Base-by-base conservation (phyloP, 2,888 invertebrate genomes). In the Pristionchus mayeri region DNA sequence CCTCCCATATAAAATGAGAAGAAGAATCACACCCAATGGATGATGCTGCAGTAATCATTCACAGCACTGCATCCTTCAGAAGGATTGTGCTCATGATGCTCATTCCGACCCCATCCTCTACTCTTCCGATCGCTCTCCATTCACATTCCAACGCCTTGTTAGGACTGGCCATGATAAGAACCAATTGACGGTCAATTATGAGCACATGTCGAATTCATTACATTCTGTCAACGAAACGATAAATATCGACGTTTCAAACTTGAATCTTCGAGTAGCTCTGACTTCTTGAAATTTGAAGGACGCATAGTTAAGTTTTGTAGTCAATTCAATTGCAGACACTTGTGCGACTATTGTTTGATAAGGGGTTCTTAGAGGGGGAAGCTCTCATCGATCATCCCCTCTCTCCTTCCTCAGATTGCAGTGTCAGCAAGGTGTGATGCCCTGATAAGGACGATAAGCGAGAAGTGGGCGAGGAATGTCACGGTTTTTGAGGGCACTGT, bases 371-470 rank as follows among this genome's bases (percentile, higher is more conserved):
- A 60, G 30, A 16, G 30, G 30, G 16, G 30, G 60, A 27, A 30
- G 27, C 60, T 60, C 60, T 13, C 60, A 60, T 60, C 60, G 7
- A 30, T 60, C 60, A 60, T 30, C 27, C 57, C n/a, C n/a, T 60
- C 60, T 60, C 60, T n/a, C n/a, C n/a, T n/a, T n/a, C 30, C 30
- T 60, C 30, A 16, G 30, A 44, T 44, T 60, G 60, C 60, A 30
- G 60, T 60, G 60, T 60, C 60, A 60, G 60, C 30, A 18, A 30
- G 30, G 60, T 60, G 60, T 60, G 60, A 60, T 60, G 60, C n/a
- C 30, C 60, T 60, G 60, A 60, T 60, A 60, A 60, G 60, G 24
- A 3, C 21, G 60, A 60, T 44, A 44, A 44, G 6, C 44, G 13
- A n/a, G n/a, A n/a, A 54, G 54, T n/a, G 54, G 13, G 13, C 27